Evolutionary conservation across 1,140 invertebrate species (phyloP), one percentile per base, ranked within the genome.

Genomic region (Penaeus indicus): DNA sequence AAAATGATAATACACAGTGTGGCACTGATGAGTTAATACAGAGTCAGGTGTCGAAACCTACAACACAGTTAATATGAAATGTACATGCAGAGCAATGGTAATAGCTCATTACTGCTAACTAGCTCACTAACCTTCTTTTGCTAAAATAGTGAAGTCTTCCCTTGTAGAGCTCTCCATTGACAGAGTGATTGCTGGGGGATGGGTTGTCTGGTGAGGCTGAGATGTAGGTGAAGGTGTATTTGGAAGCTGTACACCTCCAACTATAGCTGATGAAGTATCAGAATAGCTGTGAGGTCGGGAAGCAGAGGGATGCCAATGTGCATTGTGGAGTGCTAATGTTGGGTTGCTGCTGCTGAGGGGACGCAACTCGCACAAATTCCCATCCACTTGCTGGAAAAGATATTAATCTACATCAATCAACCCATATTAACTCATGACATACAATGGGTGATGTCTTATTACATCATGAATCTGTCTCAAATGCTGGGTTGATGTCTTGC

Each of bases 311-410:
- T 84, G 86, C 79, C 67, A 84, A 61, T 69, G 77, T 77, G 83
- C 84, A 86, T 60, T 89, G 54, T 81, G 77, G 32, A 88, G 54
- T 21, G 90, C 88, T 47, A 91, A 81, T 0, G 89, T 84, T 42
- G 90, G 89, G 62, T 91, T 91, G 79, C 90, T 91, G 79, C 87
- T 91, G 61, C 90, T 91, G 60, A 91, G 61, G 11, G 89, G 88
- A 27, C 89, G 83, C n/a, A 91, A 42, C 42, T 91, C 90, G 64
- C 86, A 81, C 22, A 91, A 69, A 27, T 91, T 91, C 21, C 90
- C 90, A 67, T 90, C 89, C 42, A 77, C 88, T 63, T 91, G 90
- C 82, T 88, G 64, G 22, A 84, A 61, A 79, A 81, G 64, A 32
- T 32, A 38, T 32, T 67, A 79, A 32, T n/a, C 13, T 42, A 79